These are phyloP conservation scores for Mionectes olivaceus DNA, from an alignment of 2,797 vertebrate species.

Conservation along the genomic window DNA sequence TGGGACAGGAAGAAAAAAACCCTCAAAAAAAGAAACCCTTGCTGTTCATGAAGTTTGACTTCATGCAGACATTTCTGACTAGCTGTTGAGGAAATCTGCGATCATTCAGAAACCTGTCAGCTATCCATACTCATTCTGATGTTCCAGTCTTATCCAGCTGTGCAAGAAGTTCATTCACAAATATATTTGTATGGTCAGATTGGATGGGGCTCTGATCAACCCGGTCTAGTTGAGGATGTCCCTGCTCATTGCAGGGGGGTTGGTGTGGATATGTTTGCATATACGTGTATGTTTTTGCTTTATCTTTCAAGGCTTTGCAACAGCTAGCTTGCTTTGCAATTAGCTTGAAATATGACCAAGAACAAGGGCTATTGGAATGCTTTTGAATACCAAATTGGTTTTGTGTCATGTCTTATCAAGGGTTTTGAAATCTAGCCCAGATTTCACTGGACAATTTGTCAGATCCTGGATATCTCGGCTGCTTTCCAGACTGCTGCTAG, in stretches of 20 bases:
- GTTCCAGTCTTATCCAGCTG: neutral
- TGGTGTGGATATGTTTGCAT: neutral
- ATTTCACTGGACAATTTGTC: slow-evolving; percentile 31
- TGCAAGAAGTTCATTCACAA: neutral
- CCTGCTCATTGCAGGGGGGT: neutral
- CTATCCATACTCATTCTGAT: neutral
- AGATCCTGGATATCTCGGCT: neutral
- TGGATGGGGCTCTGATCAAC: neutral
- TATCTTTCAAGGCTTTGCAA: neutral
- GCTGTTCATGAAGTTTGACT: neutral
- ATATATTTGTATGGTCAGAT: neutral
- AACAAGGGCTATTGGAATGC: neutral
- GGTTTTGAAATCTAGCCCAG: slow-evolving; percentile 34
- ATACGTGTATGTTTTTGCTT: neutral
- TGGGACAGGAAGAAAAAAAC: neutral
- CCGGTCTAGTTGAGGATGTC: accelerated
- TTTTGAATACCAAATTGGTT: slow-evolving; percentile 28
- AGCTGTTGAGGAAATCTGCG: neutral
- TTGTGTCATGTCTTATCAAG: neutral
- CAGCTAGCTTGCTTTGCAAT: neutral
- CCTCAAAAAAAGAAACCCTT: neutral
- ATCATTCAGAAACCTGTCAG: neutral
- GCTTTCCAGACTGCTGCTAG: neutral
- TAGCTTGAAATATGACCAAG: slow-evolving; percentile 20
- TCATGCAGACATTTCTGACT: neutral